Base-by-base conservation (phyloP, 1,140 invertebrate genomes). In the Hypothenemus hampei region DNA sequence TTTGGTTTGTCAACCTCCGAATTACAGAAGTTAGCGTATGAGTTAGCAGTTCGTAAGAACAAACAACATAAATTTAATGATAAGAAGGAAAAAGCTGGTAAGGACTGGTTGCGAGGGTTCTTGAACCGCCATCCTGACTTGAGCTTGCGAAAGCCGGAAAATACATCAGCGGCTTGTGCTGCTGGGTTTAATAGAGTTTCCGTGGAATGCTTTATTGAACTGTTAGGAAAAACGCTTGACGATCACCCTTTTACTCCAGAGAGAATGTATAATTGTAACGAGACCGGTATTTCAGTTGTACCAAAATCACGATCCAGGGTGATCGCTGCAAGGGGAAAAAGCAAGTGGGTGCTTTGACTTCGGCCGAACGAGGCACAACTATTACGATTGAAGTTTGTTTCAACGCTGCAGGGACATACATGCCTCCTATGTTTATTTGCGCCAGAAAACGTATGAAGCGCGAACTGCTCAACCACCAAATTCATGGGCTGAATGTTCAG, bases 391-490 rank as follows among this genome's bases (percentile, higher is more conserved):
- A 50, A 11, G 49, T 44, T 46, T 63, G 66, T 33, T 68, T 68
- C 59, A 73, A 56, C 57, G 53, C 58, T 58, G 50, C 58, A 19
- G 68, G 67, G 0, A 45, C 45, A 7, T 73, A 46, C 54, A 61
- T 72, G 21, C 69, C 71, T 31, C 72, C 72, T 1, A 66, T 72
- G 67, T 68, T 73, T 65, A 73, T 73, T 35, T 72, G 63, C 53
- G 63, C 63, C 39, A 39, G 67, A 23, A n/a, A 40, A n/a, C 37
- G 29, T 19, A 40, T 43, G 46, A 56, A 36, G 19, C 19, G 7
- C 13, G 29, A 31, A 16, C 29, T 47, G 29, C 7, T 8, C n/a
- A 26, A 43, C 11, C 10, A 16, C 11, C 11, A 43, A 7, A 21
- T 3, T 40, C 23, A 8, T 16, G 48, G 61, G 7, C 6, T 16